Evolutionary conservation across 2,113 vertebrate genomes (phyloP).

Genomic region (Mus pahari): DNA sequence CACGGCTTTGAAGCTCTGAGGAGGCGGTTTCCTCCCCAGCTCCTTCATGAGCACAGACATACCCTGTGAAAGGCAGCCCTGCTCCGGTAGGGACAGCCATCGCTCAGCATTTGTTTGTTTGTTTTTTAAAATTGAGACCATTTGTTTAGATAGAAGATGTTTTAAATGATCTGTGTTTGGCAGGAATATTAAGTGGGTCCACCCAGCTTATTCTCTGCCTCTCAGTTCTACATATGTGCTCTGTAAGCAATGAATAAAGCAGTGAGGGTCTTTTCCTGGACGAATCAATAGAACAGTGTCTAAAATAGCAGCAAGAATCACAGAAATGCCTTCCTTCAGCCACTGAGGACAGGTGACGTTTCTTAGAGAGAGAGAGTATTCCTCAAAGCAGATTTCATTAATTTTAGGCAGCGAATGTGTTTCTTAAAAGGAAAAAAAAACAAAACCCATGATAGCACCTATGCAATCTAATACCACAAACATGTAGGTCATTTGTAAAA

Average conservation of each 20-base stretch:
- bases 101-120: not conserved
- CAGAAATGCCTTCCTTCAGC: slow-evolving; percentile 70
- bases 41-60: not conserved
- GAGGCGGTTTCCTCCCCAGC: not conserved
- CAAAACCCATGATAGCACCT: not conserved
- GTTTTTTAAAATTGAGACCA: not conserved
- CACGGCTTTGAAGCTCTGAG: not conserved
- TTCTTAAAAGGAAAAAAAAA: slow-evolving; percentile 26
- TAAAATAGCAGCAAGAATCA: slow-evolving; percentile 56
- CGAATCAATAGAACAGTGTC: slow-evolving; percentile 10
- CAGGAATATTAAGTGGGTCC: not conserved
- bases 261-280: not conserved
- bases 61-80: not conserved
- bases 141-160: slow-evolving; percentile 4
- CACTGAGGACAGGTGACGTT: slow-evolving; percentile 71
- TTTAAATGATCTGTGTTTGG: slow-evolving; percentile 20
- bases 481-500: slow-evolving; percentile 71
- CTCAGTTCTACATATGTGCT: not conserved
- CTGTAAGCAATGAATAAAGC: not conserved
- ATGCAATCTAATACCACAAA: not conserved
- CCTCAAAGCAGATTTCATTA: slow-evolving; percentile 60
- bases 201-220: not conserved
- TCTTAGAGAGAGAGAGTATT: slow-evolving; percentile 68
- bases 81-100: rapidly evolving
- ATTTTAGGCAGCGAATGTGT: slow-evolving; percentile 72